These are phyloP conservation scores for Polypedilum pembai DNA, from an alignment of 1,140 invertebrate genomes.

Conservation along the genomic window DNA sequence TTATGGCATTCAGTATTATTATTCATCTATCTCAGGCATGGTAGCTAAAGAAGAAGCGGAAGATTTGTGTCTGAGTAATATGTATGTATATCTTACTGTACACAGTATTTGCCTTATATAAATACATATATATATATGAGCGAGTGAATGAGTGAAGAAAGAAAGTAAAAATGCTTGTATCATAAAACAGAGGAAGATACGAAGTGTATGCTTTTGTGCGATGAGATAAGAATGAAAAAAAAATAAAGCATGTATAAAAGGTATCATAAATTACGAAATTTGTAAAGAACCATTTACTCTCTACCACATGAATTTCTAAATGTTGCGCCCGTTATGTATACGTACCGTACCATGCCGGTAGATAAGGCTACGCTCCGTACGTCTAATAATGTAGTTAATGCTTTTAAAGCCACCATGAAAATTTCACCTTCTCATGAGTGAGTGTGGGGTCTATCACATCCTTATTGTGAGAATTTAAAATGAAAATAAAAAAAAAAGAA, in stretches of 20 bases:
- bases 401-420: constrained; percentile 5
- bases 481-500: no score
- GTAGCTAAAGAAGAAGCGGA: neutral
- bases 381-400: constrained; percentile 13
- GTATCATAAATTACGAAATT: constrained; percentile 25
- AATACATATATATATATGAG: neutral
- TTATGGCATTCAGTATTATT: constrained; percentile 18
- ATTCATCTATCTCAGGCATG: neutral
- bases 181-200: constrained; percentile 1
- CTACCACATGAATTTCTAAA: constrained; percentile 11
- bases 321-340: neutral
- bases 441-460: no score
- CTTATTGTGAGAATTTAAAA: no score
- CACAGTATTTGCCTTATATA: no score
- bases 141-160: constrained; percentile 11
- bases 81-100: neutral
- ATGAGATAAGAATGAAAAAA: constrained; percentile 13
- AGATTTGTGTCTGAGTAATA: neutral
- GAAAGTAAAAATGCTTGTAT: neutral
- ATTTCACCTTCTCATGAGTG: neutral
- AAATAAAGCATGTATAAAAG: neutral
- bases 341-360: constrained; percentile 10
- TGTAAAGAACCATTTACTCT: constrained; percentile 24
- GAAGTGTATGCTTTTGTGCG: constrained; percentile 4
- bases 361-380: constrained; percentile 14